These are phyloP conservation scores for Solenopsis fugax DNA, from an alignment of 1,140 invertebrate species.

Conservation along the genomic window DNA sequence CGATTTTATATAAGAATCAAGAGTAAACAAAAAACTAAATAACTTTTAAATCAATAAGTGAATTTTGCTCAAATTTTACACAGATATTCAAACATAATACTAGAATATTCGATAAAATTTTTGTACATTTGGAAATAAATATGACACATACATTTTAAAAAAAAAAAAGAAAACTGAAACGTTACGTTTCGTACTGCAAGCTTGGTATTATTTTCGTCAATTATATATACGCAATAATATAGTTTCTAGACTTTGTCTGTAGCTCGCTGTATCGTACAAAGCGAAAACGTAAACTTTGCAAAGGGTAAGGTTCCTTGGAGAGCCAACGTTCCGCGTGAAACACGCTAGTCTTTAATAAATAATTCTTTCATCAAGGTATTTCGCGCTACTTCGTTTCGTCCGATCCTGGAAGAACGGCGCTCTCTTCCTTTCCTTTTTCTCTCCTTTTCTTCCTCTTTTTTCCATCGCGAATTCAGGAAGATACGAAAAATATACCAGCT, in stretches of 20 bases:
- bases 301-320: background rate
- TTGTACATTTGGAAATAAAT: no score
- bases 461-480: background rate
- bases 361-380: constrained; percentile 61
- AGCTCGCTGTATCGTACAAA: background rate
- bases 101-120: no score
- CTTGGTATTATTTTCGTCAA: background rate
- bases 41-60: no score
- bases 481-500: constrained; percentile 50
- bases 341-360: constrained; percentile 52
- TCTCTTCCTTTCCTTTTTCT: background rate
- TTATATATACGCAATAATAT: background rate
- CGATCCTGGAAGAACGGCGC: background rate
- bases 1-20: no score
- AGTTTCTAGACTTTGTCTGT: background rate
- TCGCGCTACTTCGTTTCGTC: constrained; percentile 22
- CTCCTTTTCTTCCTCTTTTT: background rate
- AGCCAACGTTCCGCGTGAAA: constrained; percentile 29
- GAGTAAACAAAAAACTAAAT: no score
- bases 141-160: background rate
- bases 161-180: background rate
- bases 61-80: no score
- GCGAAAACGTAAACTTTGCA: constrained; percentile 30
- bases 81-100: no score
- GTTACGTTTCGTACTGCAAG: background rate